Evolutionary conservation across 2,797 vertebrate species (phyloP), one percentile per base, ranked within the genome.

Genomic region (Amblyraja radiata): DNA sequence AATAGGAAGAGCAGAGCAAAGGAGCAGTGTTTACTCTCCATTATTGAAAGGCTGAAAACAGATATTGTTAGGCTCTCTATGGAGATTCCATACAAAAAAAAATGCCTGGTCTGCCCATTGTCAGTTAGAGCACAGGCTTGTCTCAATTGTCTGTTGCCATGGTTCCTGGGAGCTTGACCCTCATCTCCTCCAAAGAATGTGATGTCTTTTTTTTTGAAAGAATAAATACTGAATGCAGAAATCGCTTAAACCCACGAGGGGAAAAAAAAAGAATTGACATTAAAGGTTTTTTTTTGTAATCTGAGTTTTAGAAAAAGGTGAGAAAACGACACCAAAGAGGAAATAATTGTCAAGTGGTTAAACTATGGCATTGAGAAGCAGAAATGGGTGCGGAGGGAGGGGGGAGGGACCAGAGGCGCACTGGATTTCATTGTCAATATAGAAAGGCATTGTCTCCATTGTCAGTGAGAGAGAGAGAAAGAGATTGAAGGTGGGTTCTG

Each of bases 81-180:
- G 90, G 90, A 76, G 90, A 92, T 76, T 25, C 13, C 6, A 3
- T 16, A 76, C 71, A 58, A 58, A 90, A 90, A 54, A 90, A 86
- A 92, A 74, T 10, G 90, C 90, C 28, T 9, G 13, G 90, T 46
- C 39, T 46, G 73, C 58, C 90, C 90, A 54, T 92, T 92, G 90
- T 92, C 71, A 74, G 23, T 92, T 21, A 76, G 39, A 76, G 71
- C 90, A 58, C 71, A 68, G 73, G 90, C 73, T 92, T 92, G 39
- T 92, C 90, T 92, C 90, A n/a, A 73, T 76, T 92, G 90, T 92
- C 90, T 92, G 90, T 92, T 92, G 90, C 90, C 90, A 92, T 92
- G 73, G 90, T 92, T 74, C 90, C 90, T 39, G 39, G 68, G 90
- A 73, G 90, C 90, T 73, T 54, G 36, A 39, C 90, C 68, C 71